Conservation (phyloP, 2,888 invertebrate genomes). For the Boloria selene region DNA sequence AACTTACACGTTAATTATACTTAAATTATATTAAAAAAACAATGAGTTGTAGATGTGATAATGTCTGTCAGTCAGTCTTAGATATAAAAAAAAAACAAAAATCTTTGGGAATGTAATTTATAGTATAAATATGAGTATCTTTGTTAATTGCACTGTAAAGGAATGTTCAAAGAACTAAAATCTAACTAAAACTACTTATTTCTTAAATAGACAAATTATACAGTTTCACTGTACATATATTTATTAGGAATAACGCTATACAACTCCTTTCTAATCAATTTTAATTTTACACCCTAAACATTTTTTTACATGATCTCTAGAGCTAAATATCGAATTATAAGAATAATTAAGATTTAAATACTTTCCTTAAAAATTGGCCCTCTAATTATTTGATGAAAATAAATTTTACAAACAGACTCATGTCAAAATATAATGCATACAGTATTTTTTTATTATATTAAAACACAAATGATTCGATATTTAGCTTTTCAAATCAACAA, state of each 20-base stretch:
- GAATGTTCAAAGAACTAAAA: constrained; percentile 21
- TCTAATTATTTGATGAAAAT: not conserved
- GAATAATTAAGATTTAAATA: not conserved
- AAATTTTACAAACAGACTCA: not conserved
- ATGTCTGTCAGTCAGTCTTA: not conserved
- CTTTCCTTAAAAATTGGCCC: too few relatives aligned
- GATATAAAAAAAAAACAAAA: constrained; percentile 5
- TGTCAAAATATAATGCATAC: too few relatives aligned
- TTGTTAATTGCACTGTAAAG: constrained; percentile 22
- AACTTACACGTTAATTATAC: constrained; percentile 40
- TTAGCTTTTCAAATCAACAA: constrained; percentile 15
- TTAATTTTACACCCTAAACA: not conserved
- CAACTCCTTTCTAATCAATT: not conserved
- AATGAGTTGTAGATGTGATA: not conserved
- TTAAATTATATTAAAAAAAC: constrained; percentile 8
- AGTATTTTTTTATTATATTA: not conserved
- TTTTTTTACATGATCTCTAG: not conserved
- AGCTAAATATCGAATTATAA: constrained; percentile 12
- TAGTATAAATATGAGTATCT: constrained; percentile 14
- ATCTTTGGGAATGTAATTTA: constrained; percentile 23
- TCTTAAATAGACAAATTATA: not conserved
- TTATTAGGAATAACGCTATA: not conserved
- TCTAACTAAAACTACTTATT: not conserved
- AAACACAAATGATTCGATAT: constrained; percentile 1
- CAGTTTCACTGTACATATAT: too few relatives aligned